These are phyloP conservation scores for Sphenopsis melanotis DNA, from an alignment of 2,797 vertebrate species.

Conservation along the genomic window DNA sequence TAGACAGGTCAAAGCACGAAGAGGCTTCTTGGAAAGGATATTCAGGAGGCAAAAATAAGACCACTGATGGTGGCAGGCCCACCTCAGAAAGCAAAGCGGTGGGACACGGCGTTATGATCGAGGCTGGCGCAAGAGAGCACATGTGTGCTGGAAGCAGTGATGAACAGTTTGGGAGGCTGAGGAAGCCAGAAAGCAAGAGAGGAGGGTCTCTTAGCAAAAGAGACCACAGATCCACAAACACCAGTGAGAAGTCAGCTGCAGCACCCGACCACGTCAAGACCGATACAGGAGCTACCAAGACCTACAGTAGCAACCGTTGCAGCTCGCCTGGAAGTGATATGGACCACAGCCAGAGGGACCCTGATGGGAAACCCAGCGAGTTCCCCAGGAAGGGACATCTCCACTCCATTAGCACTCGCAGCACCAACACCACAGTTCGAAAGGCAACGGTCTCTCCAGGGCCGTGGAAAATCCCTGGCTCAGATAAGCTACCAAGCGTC, in stretches of 20 bases:
- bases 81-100: conserved; percentile 78
- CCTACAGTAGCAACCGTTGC: conserved; percentile 65
- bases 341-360: conserved; percentile 76
- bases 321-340: conserved; percentile 69
- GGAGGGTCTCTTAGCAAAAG: conserved; percentile 72
- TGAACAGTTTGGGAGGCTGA: conserved; percentile 74
- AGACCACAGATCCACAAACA: conserved; percentile 69
- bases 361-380: conserved; percentile 75
- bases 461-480: conserved; percentile 96
- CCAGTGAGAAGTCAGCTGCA: conserved; percentile 73
- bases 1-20: conserved; percentile 79
- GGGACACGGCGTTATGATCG: conserved; percentile 70
- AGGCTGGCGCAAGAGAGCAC: conserved; percentile 72
- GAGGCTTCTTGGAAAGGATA: conserved; percentile 77
- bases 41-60: conserved; percentile 74
- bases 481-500: conserved; percentile 89
- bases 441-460: conserved; percentile 92
- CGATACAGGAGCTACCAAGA: conserved; percentile 73
- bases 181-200: conserved; percentile 75
- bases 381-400: conserved; percentile 77
- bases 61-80: conserved; percentile 84
- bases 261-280: conserved; percentile 70
- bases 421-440: conserved; percentile 74
- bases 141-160: conserved; percentile 55
- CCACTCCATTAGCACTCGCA: conserved; percentile 72